Conservation (phyloP, 2,113 vertebrate species). For the Ramphastos sulfuratus region DNA sequence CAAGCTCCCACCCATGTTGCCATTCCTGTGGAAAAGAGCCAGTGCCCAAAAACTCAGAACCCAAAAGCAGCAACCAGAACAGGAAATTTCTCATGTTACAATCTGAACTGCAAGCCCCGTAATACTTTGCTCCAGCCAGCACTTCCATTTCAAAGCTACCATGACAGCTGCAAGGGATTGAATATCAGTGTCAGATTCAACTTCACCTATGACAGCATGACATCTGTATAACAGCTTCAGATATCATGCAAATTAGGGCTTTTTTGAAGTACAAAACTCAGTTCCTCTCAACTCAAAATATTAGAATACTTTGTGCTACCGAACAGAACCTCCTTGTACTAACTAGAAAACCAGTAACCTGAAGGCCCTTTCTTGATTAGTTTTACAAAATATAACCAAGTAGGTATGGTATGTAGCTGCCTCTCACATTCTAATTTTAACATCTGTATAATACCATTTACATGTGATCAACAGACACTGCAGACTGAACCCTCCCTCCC, state of each 20-base stretch:
- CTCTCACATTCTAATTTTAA: not conserved
- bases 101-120: too few species aligned
- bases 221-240: not conserved
- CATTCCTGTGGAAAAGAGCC: too few species aligned
- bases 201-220: too few species aligned
- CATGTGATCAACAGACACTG: not conserved
- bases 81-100: too few species aligned
- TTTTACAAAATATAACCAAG: not conserved
- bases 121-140: too few species aligned
- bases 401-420: not conserved
- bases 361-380: not conserved
- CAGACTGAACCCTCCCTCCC: not conserved
- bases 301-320: rapidly evolving
- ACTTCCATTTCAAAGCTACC: too few species aligned
- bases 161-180: too few species aligned
- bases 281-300: not conserved
- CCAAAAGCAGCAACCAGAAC: too few species aligned
- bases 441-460: not conserved
- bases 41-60: too few species aligned
- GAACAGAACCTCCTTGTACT: not conserved
- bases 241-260: not conserved
- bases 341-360: not conserved
- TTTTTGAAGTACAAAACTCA: not conserved
- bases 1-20: too few species aligned
- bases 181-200: too few species aligned